Evolutionary conservation across 92 coral and sea anemone species (phyloP), one percentile per base, ranked within the genome.

Genomic region (Anthopleura xanthogrammica): DNA sequence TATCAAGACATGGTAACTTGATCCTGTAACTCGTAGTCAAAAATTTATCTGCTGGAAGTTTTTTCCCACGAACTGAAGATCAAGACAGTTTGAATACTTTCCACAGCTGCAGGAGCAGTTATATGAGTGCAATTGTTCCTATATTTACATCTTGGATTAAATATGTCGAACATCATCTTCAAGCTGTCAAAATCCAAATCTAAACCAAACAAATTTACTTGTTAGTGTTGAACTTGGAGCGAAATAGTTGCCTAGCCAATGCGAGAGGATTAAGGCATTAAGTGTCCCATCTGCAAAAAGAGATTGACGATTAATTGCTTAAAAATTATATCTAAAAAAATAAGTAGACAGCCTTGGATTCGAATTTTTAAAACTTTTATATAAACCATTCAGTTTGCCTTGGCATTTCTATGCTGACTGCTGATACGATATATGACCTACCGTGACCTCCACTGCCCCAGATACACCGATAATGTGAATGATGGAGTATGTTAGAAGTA

Each of bases 221-320:
- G 43, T 9, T 68, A 19, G 70, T 19, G 70, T 62, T 62, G 7
- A 62, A 0, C 29, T 12, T 54, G 58, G 24, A 62, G 6, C 29
- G 29, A 68, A 68, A 36, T 23, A 24, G 74, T 68, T 68, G 74
- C 74, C 74, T 68, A 68, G 74, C 74, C 40, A 68, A 68, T 64
- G 20, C 20, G 72, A 68, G 7, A 36, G 19, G 74, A 23, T 36
- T n/a, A 68, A 68, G 41, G 17, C 42, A 68, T 68, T 11, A 62
- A 19, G 10, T 22, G 9, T 19, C 23, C 29, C 70, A 62, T 19
- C 29, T 62, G 70, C 13, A 19, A 54, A 54, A 54, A 50, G 11
- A 11, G 54, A 50, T 50, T 50, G 7, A 50, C 8, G 11, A 5
- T 50, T 50, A 29, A 29, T 29, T 29, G 36, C 36, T 29, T 29